Evolutionary conservation across 2,797 vertebrate species (phyloP), one percentile per base, ranked within the genome.

Genomic region (Rhabdomys pumilio): DNA sequence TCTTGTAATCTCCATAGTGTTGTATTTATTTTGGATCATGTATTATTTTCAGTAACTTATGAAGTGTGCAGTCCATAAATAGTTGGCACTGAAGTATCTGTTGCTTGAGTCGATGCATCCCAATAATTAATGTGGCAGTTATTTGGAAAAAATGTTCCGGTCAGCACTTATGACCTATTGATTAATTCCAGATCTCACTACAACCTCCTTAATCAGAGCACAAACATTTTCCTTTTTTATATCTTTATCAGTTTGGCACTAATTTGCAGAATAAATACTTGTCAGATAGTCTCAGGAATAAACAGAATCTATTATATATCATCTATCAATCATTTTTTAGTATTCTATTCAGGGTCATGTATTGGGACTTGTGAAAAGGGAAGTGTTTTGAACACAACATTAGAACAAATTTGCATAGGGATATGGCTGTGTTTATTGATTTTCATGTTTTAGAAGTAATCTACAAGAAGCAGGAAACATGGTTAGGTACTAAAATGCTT

Each of bases 391-490:
- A 84, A 29, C 4, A 65, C 34, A 76, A 90, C 19, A 53, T 92
- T 79, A 89, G 57, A 76, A 29, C 20, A 94, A 63, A 94, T 94
- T 95, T 92, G 69, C 83, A 67, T 77, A n/a, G 55, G 12, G 65
- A 96, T 97, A 84, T 50, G 61, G 8, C 76, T 94, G 22, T 80
- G 20, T 76, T 96, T 90, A 95, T 81, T 93, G 88, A 92, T 93
- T 96, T 93, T 81, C 76, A 67, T 77, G 80, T 93, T 89, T 94
- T 81, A 38, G 82, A 89, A 89, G 90, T 22, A 94, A 29, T 89
- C 63, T 96, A 86, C 89, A 61, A 97, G 85, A 92, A 91, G 63
- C 12, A 76, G 44, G 90, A 93, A 92, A 69, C 75, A 89, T 89
- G 19, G 77, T 93, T 83, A 73, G 11, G 14, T 85, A 38, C 88